Evolutionary conservation across 2,888 invertebrate genomes (phyloP), one percentile per base, ranked within the genome.

Genomic region (Furcula furcula): DNA sequence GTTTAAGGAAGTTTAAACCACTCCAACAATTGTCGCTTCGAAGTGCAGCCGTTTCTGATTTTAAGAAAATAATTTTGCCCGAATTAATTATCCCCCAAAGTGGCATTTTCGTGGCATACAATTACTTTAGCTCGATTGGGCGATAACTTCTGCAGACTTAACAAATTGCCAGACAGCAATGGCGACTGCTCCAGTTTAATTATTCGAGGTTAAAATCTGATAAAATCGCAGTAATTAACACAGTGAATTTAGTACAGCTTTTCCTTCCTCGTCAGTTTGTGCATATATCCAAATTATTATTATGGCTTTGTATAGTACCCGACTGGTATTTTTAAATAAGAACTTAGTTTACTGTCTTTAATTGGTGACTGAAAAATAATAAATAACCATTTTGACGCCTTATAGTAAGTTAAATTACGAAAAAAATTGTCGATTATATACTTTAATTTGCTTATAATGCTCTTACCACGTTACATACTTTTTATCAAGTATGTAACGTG

Each of bases 111-210:
- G 62, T 59, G 53, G 56, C 66, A 65, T 75, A 74, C 76, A 82
- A 82, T 81, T 81, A 80, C 69, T 78, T 77, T 74, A 38, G 40
- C 43, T 42, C 49, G 57, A 72, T 56, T 54, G 39, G 47, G 66
- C 49, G 46, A 73, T 78, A 76, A 75, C 46, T 76, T 65, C 40
- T 54, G 36, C 42, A 32, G 41, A 13, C 40, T 29, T 36, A 36
- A 42, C 50, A 47, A 55, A 55, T 48, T 49, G 52, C 44, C 7
- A n/a, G n/a, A n/a, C n/a, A n/a, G n/a, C n/a, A n/a, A 28, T 34
- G 38, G 33, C 36, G 39, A 48, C 37, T 54, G 44, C 55, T 59
- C 57, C 64, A 58, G 54, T 63, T 66, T 65, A 69, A 66, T 68
- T 70, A 65, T 57, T 49, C n/a, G 39, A 50, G 55, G 42, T 31